Percentiles rank a stretch among this genome's conserved stretches.
Evolutionary conservation across 2,797 vertebrate genomes (phyloP).

Genomic region (Parambassis ranga): DNA sequence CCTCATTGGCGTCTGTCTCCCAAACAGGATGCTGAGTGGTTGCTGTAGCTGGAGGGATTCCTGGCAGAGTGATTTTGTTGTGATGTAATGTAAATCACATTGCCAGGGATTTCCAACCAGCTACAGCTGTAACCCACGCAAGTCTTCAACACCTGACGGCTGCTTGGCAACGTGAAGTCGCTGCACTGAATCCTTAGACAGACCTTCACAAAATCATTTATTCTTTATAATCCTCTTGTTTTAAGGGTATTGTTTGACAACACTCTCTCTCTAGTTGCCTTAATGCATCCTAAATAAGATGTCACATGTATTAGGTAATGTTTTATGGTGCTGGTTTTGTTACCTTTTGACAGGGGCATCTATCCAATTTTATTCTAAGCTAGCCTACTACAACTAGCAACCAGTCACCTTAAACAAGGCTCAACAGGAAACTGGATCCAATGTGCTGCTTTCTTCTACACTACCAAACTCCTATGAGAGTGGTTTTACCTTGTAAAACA

Average conservation of each 20-base stretch:
- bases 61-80: constrained; percentile 90
- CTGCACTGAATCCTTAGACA: background rate
- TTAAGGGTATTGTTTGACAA: background rate
- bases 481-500: no score
- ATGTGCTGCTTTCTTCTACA: no score
- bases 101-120: constrained; percentile 92
- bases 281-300: no score
- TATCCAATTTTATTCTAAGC: no score
- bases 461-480: no score
- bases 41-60: constrained; percentile 86
- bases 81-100: constrained; percentile 88
- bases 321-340: no score
- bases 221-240: background rate
- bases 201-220: background rate
- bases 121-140: constrained; percentile 73
- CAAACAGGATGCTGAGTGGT: constrained; percentile 31
- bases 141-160: background rate
- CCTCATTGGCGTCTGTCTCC: background rate
- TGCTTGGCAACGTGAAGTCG: background rate
- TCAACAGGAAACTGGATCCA: no score
- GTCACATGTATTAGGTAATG: no score
- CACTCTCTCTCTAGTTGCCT: no score
- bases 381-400: no score
- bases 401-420: no score
- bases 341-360: no score